These are phyloP conservation scores for Philopedon plagiatum DNA, from an alignment of 2,888 invertebrate genomes.

Conservation along the genomic window DNA sequence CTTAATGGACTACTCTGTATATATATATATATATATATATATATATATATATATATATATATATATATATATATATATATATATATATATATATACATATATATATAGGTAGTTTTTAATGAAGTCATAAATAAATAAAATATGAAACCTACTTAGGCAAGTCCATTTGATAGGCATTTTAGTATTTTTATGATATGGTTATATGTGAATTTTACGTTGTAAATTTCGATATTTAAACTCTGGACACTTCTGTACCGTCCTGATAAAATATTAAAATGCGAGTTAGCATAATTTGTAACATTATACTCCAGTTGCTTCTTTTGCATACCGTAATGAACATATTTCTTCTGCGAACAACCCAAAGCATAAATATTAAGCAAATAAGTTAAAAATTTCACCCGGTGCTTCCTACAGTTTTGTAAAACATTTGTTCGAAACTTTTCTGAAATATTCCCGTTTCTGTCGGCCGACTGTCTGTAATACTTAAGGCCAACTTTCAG, in stretches of 20 bases:
- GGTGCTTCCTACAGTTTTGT: constrained; percentile 50
- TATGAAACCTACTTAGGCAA: no score
- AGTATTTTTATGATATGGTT: no score
- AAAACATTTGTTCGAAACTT: constrained; percentile 52
- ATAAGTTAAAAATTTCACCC: constrained; percentile 53
- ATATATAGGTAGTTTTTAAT: no score
- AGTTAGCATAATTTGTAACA: constrained; percentile 51
- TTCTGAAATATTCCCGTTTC: constrained; percentile 51
- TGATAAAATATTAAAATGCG: constrained; percentile 51
- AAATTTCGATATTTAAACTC: constrained; percentile 29
- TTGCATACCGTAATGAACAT: constrained; percentile 52
- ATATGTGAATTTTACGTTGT: background rate
- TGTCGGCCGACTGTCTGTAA: constrained; percentile 51
- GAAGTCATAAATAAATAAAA: no score
- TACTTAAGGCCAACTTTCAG: constrained; percentile 52
- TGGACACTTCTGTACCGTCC: constrained; percentile 37
- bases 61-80: no score
- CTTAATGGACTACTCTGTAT: no score
- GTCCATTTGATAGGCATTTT: no score
- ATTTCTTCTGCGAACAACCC: constrained; percentile 52
- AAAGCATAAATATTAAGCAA: constrained; percentile 52
- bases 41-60: no score
- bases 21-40: no score
- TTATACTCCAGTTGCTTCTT: constrained; percentile 52
- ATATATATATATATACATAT: no score